A percentile compares a stretch with the other conserved stretches of the same genome.
phyloP scores from a whole-genome alignment of 1,140 invertebrate species.

The Lordiphosa clarofinis region DNA sequence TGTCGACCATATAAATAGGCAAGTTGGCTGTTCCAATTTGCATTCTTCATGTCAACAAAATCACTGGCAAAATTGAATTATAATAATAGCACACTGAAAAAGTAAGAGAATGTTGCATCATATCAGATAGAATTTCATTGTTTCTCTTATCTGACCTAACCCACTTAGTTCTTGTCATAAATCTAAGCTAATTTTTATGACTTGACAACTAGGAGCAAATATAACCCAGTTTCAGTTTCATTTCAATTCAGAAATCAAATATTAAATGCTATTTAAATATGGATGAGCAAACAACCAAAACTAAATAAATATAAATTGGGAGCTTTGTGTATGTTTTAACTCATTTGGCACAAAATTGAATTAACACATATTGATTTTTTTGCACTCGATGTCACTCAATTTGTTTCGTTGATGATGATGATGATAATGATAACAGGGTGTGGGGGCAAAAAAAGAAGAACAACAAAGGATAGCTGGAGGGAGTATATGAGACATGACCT shows the following conservation, averaged over 20 bases:
- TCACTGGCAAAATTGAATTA: constrained; percentile 6
- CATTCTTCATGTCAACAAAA: constrained; percentile 8
- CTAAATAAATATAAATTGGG: constrained; percentile 23
- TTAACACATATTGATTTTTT: constrained; percentile 71
- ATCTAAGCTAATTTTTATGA: constrained; percentile 42
- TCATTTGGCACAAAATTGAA: constrained; percentile 58
- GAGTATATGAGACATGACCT: too few species aligned
- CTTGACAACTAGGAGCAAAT: constrained; percentile 30
- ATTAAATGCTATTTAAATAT: constrained; percentile 46
- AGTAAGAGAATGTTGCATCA: background rate
- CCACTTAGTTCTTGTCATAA: constrained; percentile 56
- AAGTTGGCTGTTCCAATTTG: constrained; percentile 6
- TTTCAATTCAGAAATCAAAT: constrained; percentile 31
- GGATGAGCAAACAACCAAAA: constrained; percentile 18
- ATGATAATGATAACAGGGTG: constrained; percentile 8
- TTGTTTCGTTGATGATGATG: constrained; percentile 33
- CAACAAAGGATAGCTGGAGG: too few species aligned
- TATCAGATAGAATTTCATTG: background rate
- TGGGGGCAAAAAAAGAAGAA: too few species aligned
- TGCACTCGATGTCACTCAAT: constrained; percentile 37
- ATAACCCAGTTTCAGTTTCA: constrained; percentile 52
- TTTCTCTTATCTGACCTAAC: constrained; percentile 36
- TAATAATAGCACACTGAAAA: constrained; percentile 6
- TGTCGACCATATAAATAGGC: background rate
- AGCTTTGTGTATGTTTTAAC: constrained; percentile 30